A percentile compares a stretch with the other conserved stretches of the same genome.
Evolutionary conservation across 35 echinoderm and acorn worm genomes (phyloP).

Genomic region (Lytechinus variegatus): DNA sequence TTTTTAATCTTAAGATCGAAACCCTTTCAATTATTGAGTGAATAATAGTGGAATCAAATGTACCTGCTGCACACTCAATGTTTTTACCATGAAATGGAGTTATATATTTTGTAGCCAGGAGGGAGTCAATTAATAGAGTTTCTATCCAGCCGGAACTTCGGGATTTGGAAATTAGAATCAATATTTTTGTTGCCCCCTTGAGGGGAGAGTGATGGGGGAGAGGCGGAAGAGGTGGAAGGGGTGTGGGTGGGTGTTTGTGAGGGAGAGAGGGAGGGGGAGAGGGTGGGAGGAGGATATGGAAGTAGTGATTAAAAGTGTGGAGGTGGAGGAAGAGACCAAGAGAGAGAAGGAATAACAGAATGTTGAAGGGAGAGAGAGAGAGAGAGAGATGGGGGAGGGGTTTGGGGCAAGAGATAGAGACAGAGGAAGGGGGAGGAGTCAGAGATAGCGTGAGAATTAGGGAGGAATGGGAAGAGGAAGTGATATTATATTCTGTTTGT

Average conservation of each 20-base stretch:
- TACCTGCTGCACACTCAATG: too few relatives aligned
- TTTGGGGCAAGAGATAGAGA: not conserved
- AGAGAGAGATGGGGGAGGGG: too few relatives aligned
- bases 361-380: too few relatives aligned
- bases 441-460: not conserved
- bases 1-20: too few relatives aligned
- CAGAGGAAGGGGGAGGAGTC: not conserved
- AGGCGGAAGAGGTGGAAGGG: not conserved
- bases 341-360: too few relatives aligned
- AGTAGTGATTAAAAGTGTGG: too few relatives aligned
- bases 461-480: not conserved
- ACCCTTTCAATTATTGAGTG: too few relatives aligned
- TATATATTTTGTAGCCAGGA: not conserved
- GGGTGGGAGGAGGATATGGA: too few relatives aligned
- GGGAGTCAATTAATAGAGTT: not conserved
- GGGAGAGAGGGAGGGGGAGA: not conserved
- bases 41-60: too few relatives aligned
- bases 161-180: not conserved
- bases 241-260: not conserved
- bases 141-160: not conserved
- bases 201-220: not conserved
- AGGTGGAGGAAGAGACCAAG: too few relatives aligned
- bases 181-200: not conserved
- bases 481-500: not conserved
- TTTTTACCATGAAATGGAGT: too few relatives aligned